Base-by-base conservation (phyloP, 2,888 invertebrate species). In the Zeuzera pyrina region DNA sequence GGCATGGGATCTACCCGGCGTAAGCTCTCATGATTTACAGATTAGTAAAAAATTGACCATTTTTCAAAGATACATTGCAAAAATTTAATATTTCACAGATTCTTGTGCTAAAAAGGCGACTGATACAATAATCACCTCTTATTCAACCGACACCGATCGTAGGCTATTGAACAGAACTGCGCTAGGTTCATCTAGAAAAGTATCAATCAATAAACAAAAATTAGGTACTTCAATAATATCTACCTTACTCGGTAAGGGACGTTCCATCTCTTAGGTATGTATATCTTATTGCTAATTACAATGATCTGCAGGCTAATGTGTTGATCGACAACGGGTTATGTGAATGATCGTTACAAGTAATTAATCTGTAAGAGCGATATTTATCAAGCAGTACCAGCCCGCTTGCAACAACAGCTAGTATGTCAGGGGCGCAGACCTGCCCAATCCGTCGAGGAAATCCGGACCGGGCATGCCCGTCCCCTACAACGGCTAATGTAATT, bases 221-320 rank as follows among this genome's bases (percentile, higher is more conserved):
- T 62, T 31, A 32, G 25, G 35, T 10, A 69, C 61, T 65, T 70
- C 66, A 70, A 69, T 74, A 76, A 68, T 68, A 65, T 71, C 79
- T 81, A 81, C 81, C 79, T 83, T 81, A 81, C 83, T 78, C 74
- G 76, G 81, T 81, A 81, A 81, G 83, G 83, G 83, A 83, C 81
- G 83, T 83, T 79, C 78, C 71, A 77, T 78, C 71, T 74, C 79
- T 79, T 81, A 79, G 73, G 70, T 79, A 74, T 74, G 77, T 70
- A 46, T 28, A 63, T 74, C 83, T 83, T 83, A 83, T 77, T 77
- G 78, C 83, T 83, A 81, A 79, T 57, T 69, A 70, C 55, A 59
- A 66, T 71, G 69, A 73, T 67, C 61, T 66, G 67, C 70, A 68
- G 70, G 71, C 76, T 60, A 72, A 74, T 68, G 63, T 63, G 61